Conservation (phyloP, 2,113 vertebrate genomes). For the Diglossa brunneiventris region DNA sequence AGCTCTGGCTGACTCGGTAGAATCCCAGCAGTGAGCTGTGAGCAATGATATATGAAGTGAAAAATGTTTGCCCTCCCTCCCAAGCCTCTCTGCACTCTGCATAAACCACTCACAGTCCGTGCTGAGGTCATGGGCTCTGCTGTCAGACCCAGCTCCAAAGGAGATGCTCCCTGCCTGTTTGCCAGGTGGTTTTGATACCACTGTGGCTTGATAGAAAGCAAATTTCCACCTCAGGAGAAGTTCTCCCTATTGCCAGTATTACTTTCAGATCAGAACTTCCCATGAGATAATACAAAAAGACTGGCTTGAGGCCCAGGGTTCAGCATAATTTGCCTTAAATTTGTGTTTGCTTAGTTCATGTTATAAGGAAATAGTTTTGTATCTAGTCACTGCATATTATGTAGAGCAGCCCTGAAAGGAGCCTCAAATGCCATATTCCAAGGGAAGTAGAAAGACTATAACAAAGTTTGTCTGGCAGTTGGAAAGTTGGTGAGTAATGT, state of each 20-base stretch:
- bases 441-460: not conserved
- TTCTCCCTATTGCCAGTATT: not conserved
- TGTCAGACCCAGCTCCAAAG: not conserved
- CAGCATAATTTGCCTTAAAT: not conserved
- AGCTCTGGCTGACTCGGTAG: slow-evolving; percentile 4
- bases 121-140: not conserved
- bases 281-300: not conserved
- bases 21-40: slow-evolving; percentile 52
- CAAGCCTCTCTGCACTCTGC: not conserved
- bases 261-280: not conserved
- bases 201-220: not conserved
- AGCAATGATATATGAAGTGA: slow-evolving; percentile 60
- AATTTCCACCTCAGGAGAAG: not conserved
- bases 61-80: slow-evolving; percentile 23
- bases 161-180: not conserved
- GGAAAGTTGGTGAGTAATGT: not conserved
- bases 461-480: slow-evolving; percentile 9
- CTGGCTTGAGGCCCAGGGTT: not conserved
- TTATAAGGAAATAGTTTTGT: slow-evolving; percentile 7
- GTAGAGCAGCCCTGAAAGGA: not conserved
- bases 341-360: not conserved
- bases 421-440: not conserved
- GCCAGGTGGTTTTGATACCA: not conserved
- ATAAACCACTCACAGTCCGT: not conserved
- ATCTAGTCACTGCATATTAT: not conserved